Evolutionary conservation across 2,113 vertebrate species (phyloP), one percentile per base, ranked within the genome.

Genomic region (Nothobranchius furzeri): DNA sequence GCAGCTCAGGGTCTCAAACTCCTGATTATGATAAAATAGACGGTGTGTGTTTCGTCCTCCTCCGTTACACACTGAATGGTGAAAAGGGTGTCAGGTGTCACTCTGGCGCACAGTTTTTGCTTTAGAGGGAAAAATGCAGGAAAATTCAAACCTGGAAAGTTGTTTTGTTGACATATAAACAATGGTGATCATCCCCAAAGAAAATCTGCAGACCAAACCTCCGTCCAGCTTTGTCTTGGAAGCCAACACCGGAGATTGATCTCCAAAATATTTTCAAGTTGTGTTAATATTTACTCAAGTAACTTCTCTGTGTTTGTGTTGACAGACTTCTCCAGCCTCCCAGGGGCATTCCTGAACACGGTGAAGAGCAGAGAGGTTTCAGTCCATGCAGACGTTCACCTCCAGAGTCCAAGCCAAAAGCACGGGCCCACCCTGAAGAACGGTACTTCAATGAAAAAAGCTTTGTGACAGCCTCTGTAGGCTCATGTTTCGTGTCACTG

Each of bases 1-100:
- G 95, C 88, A 98, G 96, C 64, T 96, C 95, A 14, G 95, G 94
- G 0, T 98, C 96, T 53, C 96, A 96, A 77, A 97, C 95, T 9
- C 95, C 96, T 4, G 96, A 98, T 78, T 91, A 94, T 3, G 95
- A 96, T 72, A 94, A 95, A 82, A 93, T 95, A 15, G 86, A 92
- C 65, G 95, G 96, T 98, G 68, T 65, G 91, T 30, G 30, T 30
- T 30, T 30, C 30, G 30, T 74, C 7, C 14, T 37, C 17, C 11
- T 49, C 30, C 11, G 3, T 42, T 9, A 9, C 3, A 50, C 9
- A 9, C 37, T 40, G 37, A 8, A 6, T 40, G 37, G 37, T 40
- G 4, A 40, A 9, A 8, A 40, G 37, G 37, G 37, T 40, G 37
- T 40, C 37, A 40, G 37, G 37, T 40, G 1, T 40, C 37, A 40